Percentiles rank a stretch among this genome's conserved stretches.
phyloP scores from a whole-genome alignment of 2,797 vertebrate species.

The Emys orbicularis region DNA sequence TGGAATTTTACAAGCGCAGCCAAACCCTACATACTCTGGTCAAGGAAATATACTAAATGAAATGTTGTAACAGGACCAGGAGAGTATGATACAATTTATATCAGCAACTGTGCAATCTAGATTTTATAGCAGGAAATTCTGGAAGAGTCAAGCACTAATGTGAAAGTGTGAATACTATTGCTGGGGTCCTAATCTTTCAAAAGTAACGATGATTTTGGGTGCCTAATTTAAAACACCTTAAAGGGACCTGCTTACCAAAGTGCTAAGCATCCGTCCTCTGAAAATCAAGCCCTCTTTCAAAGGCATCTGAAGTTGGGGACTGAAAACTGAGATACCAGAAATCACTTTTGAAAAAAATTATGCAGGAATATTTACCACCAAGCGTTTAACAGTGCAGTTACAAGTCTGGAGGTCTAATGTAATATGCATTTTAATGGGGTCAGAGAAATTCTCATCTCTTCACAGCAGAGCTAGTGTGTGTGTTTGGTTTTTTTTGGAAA shows the following conservation, averaged over 20 bases:
- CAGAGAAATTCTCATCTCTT: not conserved
- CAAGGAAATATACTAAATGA: slow-evolving; percentile 80
- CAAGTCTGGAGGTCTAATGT: not conserved
- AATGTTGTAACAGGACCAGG: not conserved
- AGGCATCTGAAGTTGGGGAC: not conserved
- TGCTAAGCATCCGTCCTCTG: not conserved
- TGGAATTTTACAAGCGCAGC: slow-evolving; percentile 95
- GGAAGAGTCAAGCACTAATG: not conserved
- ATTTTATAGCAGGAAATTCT: not conserved
- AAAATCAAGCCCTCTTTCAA: not conserved
- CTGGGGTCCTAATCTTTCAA: not conserved
- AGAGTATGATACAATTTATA: not conserved
- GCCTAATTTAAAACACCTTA: not conserved
- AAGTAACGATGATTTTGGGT: not conserved
- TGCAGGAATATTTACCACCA: not conserved
- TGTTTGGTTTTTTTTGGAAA: not conserved
- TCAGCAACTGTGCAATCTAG: not conserved
- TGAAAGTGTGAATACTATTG: not conserved
- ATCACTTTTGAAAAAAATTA: not conserved
- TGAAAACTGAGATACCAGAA: not conserved
- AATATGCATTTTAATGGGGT: not conserved
- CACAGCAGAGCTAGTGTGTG: not conserved
- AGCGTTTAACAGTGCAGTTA: not conserved
- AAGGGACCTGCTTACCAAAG: not conserved
- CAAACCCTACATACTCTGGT: slow-evolving; percentile 85